Base-by-base conservation (phyloP, 2,113 vertebrate species). In the Zootoca vivipara region DNA sequence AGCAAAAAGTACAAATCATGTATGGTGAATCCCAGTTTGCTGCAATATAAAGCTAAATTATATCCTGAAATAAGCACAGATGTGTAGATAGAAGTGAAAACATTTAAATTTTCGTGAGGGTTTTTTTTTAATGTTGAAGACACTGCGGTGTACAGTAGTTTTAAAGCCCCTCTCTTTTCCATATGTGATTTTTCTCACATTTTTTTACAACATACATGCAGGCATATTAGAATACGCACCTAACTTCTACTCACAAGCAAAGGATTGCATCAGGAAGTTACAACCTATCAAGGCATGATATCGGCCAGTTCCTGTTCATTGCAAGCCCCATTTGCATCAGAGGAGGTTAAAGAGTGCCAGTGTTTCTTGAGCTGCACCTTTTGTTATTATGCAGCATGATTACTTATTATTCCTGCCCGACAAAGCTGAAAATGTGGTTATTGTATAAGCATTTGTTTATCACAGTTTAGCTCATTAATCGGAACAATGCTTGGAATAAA, bases 351-450 rank as follows among this genome's bases (percentile, higher is more conserved):
- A 86, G 75, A 72, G 52, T 26, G 22, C 26, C 13, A 73, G 26
- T 77, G 3, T 26, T 77, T n/a, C 22, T 72, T 74, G 67, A 22
- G 84, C 18, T 82, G 13, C 24, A 77, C 88, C 58, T 89, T 87
- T 30, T 22, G n/a, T 56, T 89, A 5, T 84, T 56, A 83, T 75
- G 56, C 38, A 89, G 85, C 89, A 42, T 5, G 75, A 35, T 79
- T 93, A 56, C 26, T 82, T 90, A 80, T 80, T 89, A 90, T 91
- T 82, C 2, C 5, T 6, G 77, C 62, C 64, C 82, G 87, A 86
- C 12, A 88, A 79, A 78, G 18, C 65, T 87, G 84, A 80, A 92
- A 93, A 85, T 89, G 28, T 89, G n/a, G 81, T 88, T 88, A 83
- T 46, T 83, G 81, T 88, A 65, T 83, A 4, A 35, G 4, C 8